Percentiles rank a stretch among this genome's conserved stretches.
Conservation (phyloP, 2,113 vertebrate genomes). For the Acanthisitta chloris region DNA sequence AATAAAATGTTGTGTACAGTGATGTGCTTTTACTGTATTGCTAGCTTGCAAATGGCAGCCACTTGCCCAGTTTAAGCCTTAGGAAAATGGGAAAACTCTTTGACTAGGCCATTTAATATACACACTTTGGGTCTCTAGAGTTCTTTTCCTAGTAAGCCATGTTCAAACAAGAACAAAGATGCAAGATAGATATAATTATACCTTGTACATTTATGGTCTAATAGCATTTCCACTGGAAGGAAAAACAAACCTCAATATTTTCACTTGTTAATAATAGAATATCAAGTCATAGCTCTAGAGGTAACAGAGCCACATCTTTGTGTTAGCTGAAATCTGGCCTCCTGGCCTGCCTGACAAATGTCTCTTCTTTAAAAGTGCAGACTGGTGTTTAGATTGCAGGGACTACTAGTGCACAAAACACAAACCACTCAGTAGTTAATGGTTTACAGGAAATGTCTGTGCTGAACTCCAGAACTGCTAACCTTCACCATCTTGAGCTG, state of each 20-base stretch:
- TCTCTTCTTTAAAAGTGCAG: neutral
- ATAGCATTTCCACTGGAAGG: neutral
- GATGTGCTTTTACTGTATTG: slow-evolving; percentile 32
- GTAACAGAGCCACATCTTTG: neutral
- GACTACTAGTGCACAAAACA: neutral
- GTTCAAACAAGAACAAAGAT: slow-evolving; percentile 13
- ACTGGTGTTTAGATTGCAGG: neutral
- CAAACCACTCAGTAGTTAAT: neutral
- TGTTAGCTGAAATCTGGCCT: neutral
- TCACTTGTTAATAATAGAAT: neutral
- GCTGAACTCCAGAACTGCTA: neutral
- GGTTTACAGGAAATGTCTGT: neutral
- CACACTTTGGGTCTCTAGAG: neutral
- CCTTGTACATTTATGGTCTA: neutral
- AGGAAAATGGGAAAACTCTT: slow-evolving; percentile 3
- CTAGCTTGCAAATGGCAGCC: slow-evolving; percentile 36
- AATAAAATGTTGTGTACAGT: slow-evolving; percentile 44
- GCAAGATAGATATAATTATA: neutral
- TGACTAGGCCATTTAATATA: neutral
- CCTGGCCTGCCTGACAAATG: neutral
- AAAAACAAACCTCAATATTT: neutral
- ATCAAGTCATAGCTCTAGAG: neutral
- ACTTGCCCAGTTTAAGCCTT: neutral
- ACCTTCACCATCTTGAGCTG: neutral
- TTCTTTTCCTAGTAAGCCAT: neutral